Evolutionary conservation across 2,888 invertebrate genomes (phyloP).

Genomic region (Ormyrus nitidulus): DNA sequence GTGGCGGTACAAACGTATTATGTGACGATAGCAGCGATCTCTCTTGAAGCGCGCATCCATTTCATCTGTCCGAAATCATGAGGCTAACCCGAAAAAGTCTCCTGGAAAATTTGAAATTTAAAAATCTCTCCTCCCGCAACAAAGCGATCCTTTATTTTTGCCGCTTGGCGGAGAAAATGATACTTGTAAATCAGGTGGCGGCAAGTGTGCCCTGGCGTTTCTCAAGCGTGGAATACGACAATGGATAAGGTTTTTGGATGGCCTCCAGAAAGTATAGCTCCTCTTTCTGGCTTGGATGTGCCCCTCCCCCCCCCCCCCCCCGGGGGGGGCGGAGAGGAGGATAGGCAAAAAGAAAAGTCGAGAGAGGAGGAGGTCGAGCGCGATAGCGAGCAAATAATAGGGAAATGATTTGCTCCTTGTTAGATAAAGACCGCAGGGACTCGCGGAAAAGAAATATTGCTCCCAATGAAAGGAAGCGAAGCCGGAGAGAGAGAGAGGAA

Average conservation of each 20-base stretch:
- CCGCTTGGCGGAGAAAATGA: constrained; percentile 59
- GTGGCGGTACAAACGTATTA: no score
- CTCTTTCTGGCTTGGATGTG: constrained; percentile 66
- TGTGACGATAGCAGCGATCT: neutral
- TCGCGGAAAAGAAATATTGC: constrained; percentile 74
- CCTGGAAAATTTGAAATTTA: constrained; percentile 41
- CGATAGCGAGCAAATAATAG: constrained; percentile 75
- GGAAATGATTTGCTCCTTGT: constrained; percentile 76
- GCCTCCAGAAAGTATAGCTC: constrained; percentile 73
- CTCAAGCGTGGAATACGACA: constrained; percentile 66
- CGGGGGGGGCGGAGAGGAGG: constrained; percentile 11
- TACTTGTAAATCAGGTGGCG: constrained; percentile 66
- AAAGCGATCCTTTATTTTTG: constrained; percentile 47
- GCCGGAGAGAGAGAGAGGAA: neutral
- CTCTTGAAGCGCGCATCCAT: neutral
- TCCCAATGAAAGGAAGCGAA: constrained; percentile 59
- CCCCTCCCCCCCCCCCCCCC: constrained; percentile 29
- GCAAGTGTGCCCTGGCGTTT: constrained; percentile 58
- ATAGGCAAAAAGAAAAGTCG: constrained; percentile 30
- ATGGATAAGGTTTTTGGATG: constrained; percentile 74
- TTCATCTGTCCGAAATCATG: neutral
- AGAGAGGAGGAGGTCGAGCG: constrained; percentile 62
- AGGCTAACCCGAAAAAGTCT: constrained; percentile 38
- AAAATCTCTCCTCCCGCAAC: constrained; percentile 36
- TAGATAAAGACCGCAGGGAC: constrained; percentile 73